Percentiles rank a stretch among this genome's conserved stretches.
phyloP scores from a whole-genome alignment of 2,888 invertebrate genomes.

The Euphydryas editha region DNA sequence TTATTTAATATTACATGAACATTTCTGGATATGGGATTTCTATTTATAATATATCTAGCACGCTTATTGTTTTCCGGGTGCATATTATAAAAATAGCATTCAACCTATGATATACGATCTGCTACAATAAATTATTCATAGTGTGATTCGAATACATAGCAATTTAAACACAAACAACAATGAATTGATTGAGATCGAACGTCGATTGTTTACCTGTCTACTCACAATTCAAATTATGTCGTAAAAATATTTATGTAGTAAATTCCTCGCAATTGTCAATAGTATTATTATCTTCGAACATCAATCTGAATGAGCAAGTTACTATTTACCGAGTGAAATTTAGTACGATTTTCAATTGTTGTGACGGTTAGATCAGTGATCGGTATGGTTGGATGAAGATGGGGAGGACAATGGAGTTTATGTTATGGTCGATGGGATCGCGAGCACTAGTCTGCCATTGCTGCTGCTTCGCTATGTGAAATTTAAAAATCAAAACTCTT shows the following conservation, averaged over 20 bases:
- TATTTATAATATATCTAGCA: conserved; percentile 42
- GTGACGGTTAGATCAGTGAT: conserved; percentile 30
- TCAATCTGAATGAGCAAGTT: conserved; percentile 13
- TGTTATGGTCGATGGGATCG: conserved; percentile 20
- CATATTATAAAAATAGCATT: conserved; percentile 44
- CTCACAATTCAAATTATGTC: conserved; percentile 52
- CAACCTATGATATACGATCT: conserved; percentile 31
- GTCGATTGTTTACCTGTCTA: conserved; percentile 54
- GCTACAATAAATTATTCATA: conserved; percentile 37
- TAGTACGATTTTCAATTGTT: conserved; percentile 30
- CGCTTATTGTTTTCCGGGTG: conserved; percentile 49
- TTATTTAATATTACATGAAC: not conserved
- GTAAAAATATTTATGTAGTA: conserved; percentile 51
- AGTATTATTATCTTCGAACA: conserved; percentile 18
- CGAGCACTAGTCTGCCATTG: conserved; percentile 52
- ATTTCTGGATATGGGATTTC: conserved; percentile 19
- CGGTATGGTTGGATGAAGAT: conserved; percentile 28
- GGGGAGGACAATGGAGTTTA: conserved; percentile 28
- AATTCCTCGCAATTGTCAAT: conserved; percentile 34
- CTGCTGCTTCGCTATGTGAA: conserved; percentile 37
- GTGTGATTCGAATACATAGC: conserved; percentile 27
- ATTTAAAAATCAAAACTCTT: conserved; percentile 38
- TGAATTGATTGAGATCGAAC: conserved; percentile 43
- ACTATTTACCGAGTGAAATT: conserved; percentile 18
- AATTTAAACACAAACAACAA: conserved; percentile 40